Evolutionary conservation across 2,888 invertebrate genomes (phyloP), one percentile per base, ranked within the genome.

Genomic region (Pyrocoelia pectoralis): DNA sequence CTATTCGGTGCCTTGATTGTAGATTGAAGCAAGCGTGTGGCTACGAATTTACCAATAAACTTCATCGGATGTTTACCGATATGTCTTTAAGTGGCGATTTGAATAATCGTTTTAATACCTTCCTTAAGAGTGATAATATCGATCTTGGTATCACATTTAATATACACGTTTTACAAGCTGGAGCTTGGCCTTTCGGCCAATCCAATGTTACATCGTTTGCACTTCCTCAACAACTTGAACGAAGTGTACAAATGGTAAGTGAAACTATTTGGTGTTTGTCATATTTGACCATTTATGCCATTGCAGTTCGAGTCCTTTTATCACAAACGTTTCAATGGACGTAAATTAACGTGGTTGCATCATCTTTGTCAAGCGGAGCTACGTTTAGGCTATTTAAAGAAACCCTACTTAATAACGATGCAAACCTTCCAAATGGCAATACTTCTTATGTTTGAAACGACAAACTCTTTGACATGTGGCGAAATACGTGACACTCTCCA

Each of bases 1-100:
- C 33, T 52, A 19, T 29, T 29, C 14, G 17, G 50, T 56, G 13
- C 1, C 52, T 8, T 12, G 15, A 48, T 55, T 65, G 40, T 18
- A 70, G 73, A 55, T 61, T 74, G 18, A 74, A 74, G 60, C 91
- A 95, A 84, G 97, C 98, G 0, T 99, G 98, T 82, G 99, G 98
- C 0, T 98, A 98, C 83, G 98, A 99, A 82, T 99, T 98, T 82
- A 99, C 98, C 13, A 97, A 95, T 81, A 99, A 99, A 80, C 84
- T 99, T n/a, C 97, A 98, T 80, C 86, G 98, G 50, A 99, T 99
- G 98, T 98, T 97, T 82, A 97, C 97, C 0, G 98, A 99, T 80
- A 95, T 98, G 81, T 94, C 93, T 1, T 90, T 98, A 6, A 96
- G 96, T 54, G 87, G 90, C 0, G 97, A 97, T 82, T 85, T 97